Evolutionary conservation across 2,888 invertebrate species (phyloP), one percentile per base, ranked within the genome.

Genomic region (Nezara viridula): DNA sequence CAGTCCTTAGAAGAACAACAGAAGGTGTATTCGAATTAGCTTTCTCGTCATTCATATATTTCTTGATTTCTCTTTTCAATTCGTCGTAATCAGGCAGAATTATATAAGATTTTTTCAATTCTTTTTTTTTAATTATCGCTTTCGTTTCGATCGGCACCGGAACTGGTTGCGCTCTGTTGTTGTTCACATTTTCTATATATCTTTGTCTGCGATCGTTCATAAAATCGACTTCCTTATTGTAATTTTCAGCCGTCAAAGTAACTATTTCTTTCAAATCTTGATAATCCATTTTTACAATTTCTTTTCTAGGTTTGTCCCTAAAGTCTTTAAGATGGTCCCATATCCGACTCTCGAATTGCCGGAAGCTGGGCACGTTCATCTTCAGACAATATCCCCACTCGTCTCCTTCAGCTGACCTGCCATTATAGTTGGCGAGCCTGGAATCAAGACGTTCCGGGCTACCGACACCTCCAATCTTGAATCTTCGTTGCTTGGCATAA

Each of bases 321-420:
- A 50, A 50, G 50, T 9, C 50, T 7, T 19, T 21, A 21, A 50
- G 50, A 21, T 21, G 50, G 21, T 50, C 50, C 50, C 50, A 50
- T 5, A 50, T 21, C 21, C 50, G 19, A 7, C 9, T 50, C 9
- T 50, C 21, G 9, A 50, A 50, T 21, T 50, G 50, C 50, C 2
- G 19, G 21, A 50, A 50, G 50, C 7, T 21, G 21, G 50, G 7
- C 21, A 50, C 85, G 3, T 44, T n/a, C 44, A 85, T 5, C 12
- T 4, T 2, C 2, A 44, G 37, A 40, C n/a, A 85, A 19, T 44
- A 85, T 24, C 44, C 2, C 85, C 85, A 85, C n/a, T 85, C 85
- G n/a, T 85, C 85, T 50, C 55, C 87, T 12, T 10, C 24, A 14
- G 40, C 87, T 19, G 52, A 37, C 87, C 87, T 60, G 21, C 87